Evolutionary conservation across 2,797 vertebrate species (phyloP), one percentile per base, ranked within the genome.

Genomic region (Nannoperca australis): DNA sequence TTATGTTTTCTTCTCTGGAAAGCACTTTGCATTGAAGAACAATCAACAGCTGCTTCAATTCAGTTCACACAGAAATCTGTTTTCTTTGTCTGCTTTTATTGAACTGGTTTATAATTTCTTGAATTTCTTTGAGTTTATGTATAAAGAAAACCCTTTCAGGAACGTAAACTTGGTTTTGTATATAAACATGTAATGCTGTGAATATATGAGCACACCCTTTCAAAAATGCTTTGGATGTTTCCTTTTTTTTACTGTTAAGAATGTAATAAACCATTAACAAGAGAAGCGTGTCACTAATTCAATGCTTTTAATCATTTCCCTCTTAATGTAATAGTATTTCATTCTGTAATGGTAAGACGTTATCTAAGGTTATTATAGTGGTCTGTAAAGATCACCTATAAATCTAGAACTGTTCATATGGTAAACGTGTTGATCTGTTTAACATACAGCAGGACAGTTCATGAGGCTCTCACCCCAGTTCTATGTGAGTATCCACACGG

Each of bases 161-260:
- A 55, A 30, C n/a, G 22, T 22, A 30, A 18, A 51, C 18, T 51
- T 14, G 14, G 38, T 54, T 53, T 36, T 30, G 53, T 54, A 66
- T 44, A 49, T 45, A 63, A 60, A 34, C 49, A 45, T 70, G 8
- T 49, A 64, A 59, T 78, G 45, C 59, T 67, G 38, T 53, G 36
- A 59, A 65, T 71, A 59, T 24, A 50, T 11, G 49, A 49, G 42
- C 53, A 47, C 61, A 49, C 51, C 14, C 18, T 59, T 45, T 51
- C 14, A 36, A 30, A 49, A 68, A 56, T 76, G 12, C 11, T 63
- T 58, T 56, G 7, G 12, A 56, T 50, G 49, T 81, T 69, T 22
- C 17, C 32, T 27, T 44, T 54, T 30, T 56, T 61, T 54, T 53
- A 60, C 40, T 55, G 18, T 62, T 62, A 14, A 51, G 22, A 73